phyloP scores from a whole-genome alignment of 2,113 vertebrate species.

The Xenotilapia longispinis region DNA sequence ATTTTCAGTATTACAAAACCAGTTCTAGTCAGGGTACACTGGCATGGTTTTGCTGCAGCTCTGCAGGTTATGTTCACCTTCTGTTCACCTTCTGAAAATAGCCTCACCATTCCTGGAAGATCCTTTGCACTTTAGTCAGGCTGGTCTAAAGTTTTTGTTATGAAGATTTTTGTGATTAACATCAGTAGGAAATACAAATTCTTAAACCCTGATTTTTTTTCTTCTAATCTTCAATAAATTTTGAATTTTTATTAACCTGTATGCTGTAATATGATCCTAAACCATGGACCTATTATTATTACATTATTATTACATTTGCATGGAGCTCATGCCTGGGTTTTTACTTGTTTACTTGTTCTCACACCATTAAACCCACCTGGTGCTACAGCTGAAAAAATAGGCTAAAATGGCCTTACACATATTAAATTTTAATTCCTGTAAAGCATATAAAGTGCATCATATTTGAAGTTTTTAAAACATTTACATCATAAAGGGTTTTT shows the following conservation, averaged over 20 bases:
- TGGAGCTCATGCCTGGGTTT: not conserved
- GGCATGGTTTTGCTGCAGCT: not conserved
- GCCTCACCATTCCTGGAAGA: not conserved
- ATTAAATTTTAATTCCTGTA: not conserved
- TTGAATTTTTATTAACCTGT: not conserved
- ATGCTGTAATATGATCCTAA: not conserved
- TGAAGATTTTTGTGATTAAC: not conserved
- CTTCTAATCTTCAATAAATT: not conserved
- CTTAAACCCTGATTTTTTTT: not conserved
- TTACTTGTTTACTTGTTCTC: not conserved
- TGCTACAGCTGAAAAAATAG: not conserved
- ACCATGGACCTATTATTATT: not conserved
- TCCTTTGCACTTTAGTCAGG: not conserved
- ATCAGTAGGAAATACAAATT: not conserved
- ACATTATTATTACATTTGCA: not conserved
- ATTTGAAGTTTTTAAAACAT: not conserved
- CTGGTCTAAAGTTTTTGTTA: not conserved
- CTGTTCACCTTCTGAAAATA: not conserved
- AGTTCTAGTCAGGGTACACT: not conserved
- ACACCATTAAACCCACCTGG: not conserved
- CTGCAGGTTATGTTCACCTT: not conserved
- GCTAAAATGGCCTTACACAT: not conserved
- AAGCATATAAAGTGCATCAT: not conserved
- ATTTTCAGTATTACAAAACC: not conserved
- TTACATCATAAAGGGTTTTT: fast-evolving